Conservation (phyloP, 1,140 invertebrate genomes). For the Eubasilissa regina region DNA sequence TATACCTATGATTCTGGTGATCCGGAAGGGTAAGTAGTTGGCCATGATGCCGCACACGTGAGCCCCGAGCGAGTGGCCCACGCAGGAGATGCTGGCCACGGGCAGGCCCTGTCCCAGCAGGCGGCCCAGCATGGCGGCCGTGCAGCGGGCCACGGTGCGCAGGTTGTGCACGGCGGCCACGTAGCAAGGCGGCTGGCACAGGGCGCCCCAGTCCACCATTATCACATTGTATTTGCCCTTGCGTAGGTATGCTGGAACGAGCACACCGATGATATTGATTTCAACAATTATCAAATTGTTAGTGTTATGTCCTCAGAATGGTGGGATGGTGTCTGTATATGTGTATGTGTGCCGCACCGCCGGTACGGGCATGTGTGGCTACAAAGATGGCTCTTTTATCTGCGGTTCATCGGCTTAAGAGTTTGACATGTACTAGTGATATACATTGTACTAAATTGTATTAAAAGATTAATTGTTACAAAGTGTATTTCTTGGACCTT, state of each 20-base stretch:
- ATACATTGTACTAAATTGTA: too few relatives aligned
- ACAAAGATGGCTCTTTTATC: too few relatives aligned
- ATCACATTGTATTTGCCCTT: conserved; percentile 84
- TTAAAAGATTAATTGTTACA: too few relatives aligned
- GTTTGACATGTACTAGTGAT: too few relatives aligned
- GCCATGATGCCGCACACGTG: conserved; percentile 83
- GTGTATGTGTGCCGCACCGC: too few relatives aligned
- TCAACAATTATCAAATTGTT: too few relatives aligned
- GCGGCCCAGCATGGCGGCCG: conserved; percentile 75
- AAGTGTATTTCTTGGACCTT: too few relatives aligned
- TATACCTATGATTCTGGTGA: conserved; percentile 76
- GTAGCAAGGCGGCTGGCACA: conserved; percentile 81
- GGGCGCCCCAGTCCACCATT: conserved; percentile 81
- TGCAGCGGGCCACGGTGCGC: conserved; percentile 78
- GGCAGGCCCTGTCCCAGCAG: conserved; percentile 76
- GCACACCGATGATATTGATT: background rate
- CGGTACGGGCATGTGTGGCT: too few relatives aligned
- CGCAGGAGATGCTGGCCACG: conserved; percentile 77
- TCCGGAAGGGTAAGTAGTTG: conserved; percentile 76
- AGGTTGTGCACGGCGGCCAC: conserved; percentile 81
- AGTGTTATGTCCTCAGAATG: too few relatives aligned
- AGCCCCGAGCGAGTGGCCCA: conserved; percentile 83
- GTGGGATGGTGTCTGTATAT: too few relatives aligned
- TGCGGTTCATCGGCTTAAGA: too few relatives aligned
- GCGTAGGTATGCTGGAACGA: conserved; percentile 75